Evolutionary conservation across 2,113 vertebrate species (phyloP), one percentile per base, ranked within the genome.

Genomic region (Butastur rufipennis): DNA sequence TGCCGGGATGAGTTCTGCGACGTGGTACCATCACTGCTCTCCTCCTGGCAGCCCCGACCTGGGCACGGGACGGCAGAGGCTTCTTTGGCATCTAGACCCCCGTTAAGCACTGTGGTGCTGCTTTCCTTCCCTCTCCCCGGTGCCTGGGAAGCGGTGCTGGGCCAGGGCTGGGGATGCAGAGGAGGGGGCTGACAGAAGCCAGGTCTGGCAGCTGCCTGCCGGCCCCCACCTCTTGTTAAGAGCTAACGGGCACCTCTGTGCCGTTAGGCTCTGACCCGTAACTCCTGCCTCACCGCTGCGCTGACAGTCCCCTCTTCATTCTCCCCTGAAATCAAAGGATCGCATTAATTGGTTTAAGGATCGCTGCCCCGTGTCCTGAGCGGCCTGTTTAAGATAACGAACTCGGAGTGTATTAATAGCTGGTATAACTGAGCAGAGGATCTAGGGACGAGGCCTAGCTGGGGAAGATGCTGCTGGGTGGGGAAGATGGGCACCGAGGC

Each of bases 261-360:
- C 94, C 68, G 82, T 32, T 65, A 9, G 62, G 92, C 96, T 96
- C 75, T 97, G 96, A 97, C 91, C 96, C 80, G 40, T 97, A 96
- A 96, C 94, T 92, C 55, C 32, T 87, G 87, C 88, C 89, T 97
- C 12, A 7, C 85, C 9, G 6, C 56, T 21, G 86, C 14, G 8
- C 95, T 97, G 97, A 93, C 95, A 95, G 90, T 86, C 95, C 90
- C 89, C 91, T 96, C 91, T 96, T 90, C 94, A n/a, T 95, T 90
- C 95, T 93, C 52, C 59, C 66, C 95, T 92, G 96, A 87, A 97
- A 95, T 86, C 88, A 89, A 77, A 97, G 96, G 58, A 81, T 95
- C 61, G 6, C 77, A 56, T 97, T 98, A 98, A 97, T 97, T 98
- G 97, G 96, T 94, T 97, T 94, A 94, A 95, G 95, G 95, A 93